Evolutionary conservation across 2,113 vertebrate genomes (phyloP), one percentile per base, ranked within the genome.

Genomic region (Lophotis ruficrista): DNA sequence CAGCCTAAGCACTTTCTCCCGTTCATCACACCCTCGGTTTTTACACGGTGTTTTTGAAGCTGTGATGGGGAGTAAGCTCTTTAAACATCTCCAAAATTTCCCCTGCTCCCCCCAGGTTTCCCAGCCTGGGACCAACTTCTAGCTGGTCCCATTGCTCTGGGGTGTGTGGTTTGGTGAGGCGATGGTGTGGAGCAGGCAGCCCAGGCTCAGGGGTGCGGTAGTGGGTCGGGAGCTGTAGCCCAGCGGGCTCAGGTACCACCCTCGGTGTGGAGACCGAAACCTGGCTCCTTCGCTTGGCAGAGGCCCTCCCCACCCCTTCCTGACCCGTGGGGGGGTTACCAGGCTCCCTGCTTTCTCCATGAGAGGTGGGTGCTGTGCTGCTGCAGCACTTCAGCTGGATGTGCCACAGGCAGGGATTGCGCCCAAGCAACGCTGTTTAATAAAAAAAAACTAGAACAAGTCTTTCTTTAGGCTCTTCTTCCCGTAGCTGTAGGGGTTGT

Each of bases 361-460:
- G 31, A 45, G 37, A 4, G 18, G 77, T 50, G 25, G 18, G 19
- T 27, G 51, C 70, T 66, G 4, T 7, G n/a, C 4, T 54, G 58
- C 71, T 58, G 51, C 10, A 8, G 50, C 30, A 13, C 13, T n/a
- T 41, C 75, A 17, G 2, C 71, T 38, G 73, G 61, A n/a, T 45
- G 79, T 83, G 43, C 86, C 83, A 22, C 8, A 8, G 66, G 37
- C n/a, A 33, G 6, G 35, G 82, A 56, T 56, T 9, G 5, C 12
- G 4, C 65, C 82, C 75, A 70, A 68, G 94, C 66, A 82, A 27
- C 17, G 7, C 79, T 87, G 30, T 53, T 30, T 45, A 56, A n/a
- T n/a, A n/a, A n/a, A n/a, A n/a, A n/a, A n/a, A n/a, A 97, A 78
- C 85, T 30, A 33, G 81, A 86, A 90, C 27, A 18, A 81, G 90